phyloP scores from a whole-genome alignment of 2,113 vertebrate species.

The Elanoides forficatus region DNA sequence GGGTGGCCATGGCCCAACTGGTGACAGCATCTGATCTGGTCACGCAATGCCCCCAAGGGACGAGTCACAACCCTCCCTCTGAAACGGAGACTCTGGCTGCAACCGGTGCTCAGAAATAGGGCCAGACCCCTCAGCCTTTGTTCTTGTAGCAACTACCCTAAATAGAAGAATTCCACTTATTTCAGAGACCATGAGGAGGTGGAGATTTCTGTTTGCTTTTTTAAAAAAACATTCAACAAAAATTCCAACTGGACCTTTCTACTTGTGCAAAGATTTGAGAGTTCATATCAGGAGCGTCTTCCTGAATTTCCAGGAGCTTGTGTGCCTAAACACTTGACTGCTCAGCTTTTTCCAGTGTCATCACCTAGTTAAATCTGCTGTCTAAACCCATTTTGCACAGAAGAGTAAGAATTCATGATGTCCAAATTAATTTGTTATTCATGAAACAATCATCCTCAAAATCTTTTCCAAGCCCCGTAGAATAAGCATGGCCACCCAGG shows the following conservation, averaged over 20 bases:
- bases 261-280: background rate
- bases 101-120: background rate
- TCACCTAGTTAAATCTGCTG: background rate
- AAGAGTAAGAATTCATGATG: background rate
- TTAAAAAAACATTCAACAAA: background rate
- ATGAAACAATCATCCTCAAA: background rate
- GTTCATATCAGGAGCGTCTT: background rate
- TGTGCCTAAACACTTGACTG: background rate
- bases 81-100: background rate
- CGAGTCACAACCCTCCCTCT: background rate
- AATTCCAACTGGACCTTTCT: background rate
- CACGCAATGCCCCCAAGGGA: background rate
- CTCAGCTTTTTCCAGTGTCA: background rate
- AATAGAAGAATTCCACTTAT: background rate
- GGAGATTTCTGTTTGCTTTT: background rate
- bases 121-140: background rate
- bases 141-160: background rate
- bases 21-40: background rate
- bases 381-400: rapidly evolving
- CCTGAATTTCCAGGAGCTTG: background rate
- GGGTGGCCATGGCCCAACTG: too few relatives aligned
- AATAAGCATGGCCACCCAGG: background rate
- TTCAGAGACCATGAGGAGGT: background rate
- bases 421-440: background rate
- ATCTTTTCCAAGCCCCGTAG: background rate